Evolutionary conservation across 2,797 vertebrate genomes (phyloP), one percentile per base, ranked within the genome.

Genomic region (Phataginus tricuspis): DNA sequence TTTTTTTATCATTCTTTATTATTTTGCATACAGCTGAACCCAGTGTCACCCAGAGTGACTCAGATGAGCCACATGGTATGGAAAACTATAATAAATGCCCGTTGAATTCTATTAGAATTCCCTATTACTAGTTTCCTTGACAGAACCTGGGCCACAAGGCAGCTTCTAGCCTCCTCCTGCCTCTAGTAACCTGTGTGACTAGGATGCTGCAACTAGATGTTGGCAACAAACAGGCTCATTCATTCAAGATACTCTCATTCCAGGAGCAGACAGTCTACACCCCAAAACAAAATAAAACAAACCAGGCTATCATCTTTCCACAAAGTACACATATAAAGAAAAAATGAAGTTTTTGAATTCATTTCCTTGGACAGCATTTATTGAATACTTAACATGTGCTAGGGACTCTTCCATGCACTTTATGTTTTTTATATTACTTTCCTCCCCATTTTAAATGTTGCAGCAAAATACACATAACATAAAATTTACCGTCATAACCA

Each of bases 251-350:
- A 34, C 82, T 84, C 37, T 88, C 27, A 55, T 84, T 80, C 87
- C 49, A 92, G 66, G 39, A 72, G 25, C 42, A 64, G 51, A 53
- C 37, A 91, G 86, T 55, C 57, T 27, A 59, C 14, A 51, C 11
- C 63, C 53, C 23, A 63, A 83, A 94, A 90, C 71, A 78, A 85
- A 94, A 78, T 31, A 68, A 84, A 89, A 37, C 25, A 82, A 82
- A 86, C 13, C 12, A 80, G n/a, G 59, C 42, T 75, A 14, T 71
- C 15, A 37, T 69, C 68, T 39, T 49, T 79, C 23, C 34, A 42
- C 21, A 87, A 90, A 79, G 37, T 66, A 90, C 5, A 87, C 61
- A 6, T 82, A 15, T 57, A 90, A 80, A 77, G 71, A 80, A 61
- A 77, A 66, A 53, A 82, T 83, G 68, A 29, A 7, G 14, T 2